Percentiles rank a stretch among this genome's conserved stretches.
phyloP scores from a whole-genome alignment of 2,113 vertebrate species.

The Paraplagusia blochii region DNA sequence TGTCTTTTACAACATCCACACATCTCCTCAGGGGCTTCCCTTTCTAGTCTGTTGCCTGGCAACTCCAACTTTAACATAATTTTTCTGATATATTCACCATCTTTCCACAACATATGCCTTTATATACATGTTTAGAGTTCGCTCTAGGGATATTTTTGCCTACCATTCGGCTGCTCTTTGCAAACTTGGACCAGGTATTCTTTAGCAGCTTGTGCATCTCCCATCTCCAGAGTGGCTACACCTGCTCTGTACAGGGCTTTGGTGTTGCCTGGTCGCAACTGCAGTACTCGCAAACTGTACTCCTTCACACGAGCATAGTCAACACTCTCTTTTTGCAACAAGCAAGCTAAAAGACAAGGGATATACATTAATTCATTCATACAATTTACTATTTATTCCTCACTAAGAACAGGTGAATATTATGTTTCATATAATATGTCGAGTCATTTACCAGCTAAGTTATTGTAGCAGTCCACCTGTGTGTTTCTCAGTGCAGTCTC shows the following conservation, averaged over 20 bases:
- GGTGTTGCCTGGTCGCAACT: slow-evolving; percentile 76
- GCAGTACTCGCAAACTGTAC: slow-evolving; percentile 84
- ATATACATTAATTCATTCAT: not conserved
- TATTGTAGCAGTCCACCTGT: slow-evolving; percentile 91
- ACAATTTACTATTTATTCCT: no score
- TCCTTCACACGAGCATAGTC: slow-evolving; percentile 84
- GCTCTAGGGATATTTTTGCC: not conserved
- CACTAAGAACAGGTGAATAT: no score
- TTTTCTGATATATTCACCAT: no score
- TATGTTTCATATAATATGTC: not conserved
- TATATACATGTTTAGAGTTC: no score
- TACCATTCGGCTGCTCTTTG: slow-evolving; percentile 83
- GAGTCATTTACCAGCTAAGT: slow-evolving; percentile 80
- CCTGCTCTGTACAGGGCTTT: slow-evolving; percentile 89
- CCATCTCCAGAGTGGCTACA: slow-evolving; percentile 84
- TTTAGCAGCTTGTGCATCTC: slow-evolving; percentile 80
- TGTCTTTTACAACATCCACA: no score
- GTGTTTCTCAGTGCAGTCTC: slow-evolving; percentile 73
- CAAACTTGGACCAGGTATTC: slow-evolving; percentile 78
- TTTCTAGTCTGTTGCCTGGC: no score
- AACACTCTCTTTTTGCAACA: slow-evolving; percentile 82
- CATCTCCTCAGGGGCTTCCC: no score
- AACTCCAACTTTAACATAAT: no score
- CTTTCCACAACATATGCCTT: no score
- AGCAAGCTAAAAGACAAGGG: slow-evolving; percentile 75